Percentiles rank a stretch among this genome's conserved stretches.
phyloP scores from a whole-genome alignment of 2,113 vertebrate species.

The Egretta garzetta region DNA sequence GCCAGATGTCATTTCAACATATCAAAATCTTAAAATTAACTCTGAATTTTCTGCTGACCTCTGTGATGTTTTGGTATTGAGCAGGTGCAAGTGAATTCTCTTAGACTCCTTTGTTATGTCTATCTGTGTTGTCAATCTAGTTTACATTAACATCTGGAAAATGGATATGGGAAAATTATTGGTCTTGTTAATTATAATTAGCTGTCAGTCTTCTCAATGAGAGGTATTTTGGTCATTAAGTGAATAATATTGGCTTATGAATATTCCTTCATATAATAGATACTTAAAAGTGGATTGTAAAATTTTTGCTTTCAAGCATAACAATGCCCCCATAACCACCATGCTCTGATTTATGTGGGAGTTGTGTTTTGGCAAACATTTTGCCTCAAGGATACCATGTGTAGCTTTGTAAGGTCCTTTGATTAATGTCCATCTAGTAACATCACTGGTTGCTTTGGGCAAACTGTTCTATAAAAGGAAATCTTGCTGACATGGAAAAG shows the following conservation, averaged over 20 bases:
- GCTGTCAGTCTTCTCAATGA: slow-evolving; percentile 49
- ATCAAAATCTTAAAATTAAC: slow-evolving; percentile 56
- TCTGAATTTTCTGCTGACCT: slow-evolving; percentile 55
- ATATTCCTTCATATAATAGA: background rate
- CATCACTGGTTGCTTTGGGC: slow-evolving; percentile 35
- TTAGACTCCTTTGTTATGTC: slow-evolving; percentile 53
- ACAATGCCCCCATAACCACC: background rate
- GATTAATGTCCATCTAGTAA: slow-evolving; percentile 18
- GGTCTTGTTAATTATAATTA: slow-evolving; percentile 67
- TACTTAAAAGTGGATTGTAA: background rate
- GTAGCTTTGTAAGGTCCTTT: background rate
- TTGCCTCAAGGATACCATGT: slow-evolving; percentile 41
- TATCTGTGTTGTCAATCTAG: slow-evolving; percentile 45
- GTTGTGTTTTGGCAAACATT: slow-evolving; percentile 16
- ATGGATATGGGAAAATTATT: slow-evolving; percentile 39
- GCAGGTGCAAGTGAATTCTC: slow-evolving; percentile 50
- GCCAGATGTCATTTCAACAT: slow-evolving; percentile 47
- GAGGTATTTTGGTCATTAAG: slow-evolving; percentile 45
- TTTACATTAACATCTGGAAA: slow-evolving; percentile 55
- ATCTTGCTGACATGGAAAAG: slow-evolving; percentile 64
- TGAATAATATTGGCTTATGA: slow-evolving; percentile 28
- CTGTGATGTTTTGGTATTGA: slow-evolving; percentile 42
- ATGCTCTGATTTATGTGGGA: background rate
- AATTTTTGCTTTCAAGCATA: slow-evolving; percentile 25
- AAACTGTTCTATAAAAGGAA: slow-evolving; percentile 53